phyloP scores from a whole-genome alignment of 1,140 invertebrate genomes.

The Maniola jurtina region DNA sequence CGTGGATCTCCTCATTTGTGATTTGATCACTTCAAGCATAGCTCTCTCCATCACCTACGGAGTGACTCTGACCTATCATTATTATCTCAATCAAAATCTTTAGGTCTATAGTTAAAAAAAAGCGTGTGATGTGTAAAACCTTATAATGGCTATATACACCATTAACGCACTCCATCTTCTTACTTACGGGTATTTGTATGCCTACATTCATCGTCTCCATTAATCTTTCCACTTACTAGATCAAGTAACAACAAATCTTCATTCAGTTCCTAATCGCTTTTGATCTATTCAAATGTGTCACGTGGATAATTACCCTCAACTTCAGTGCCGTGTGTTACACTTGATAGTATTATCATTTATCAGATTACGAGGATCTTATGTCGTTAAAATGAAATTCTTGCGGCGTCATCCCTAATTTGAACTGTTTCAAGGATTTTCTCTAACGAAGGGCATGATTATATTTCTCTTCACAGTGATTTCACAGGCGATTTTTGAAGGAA shows the following conservation, averaged over 20 bases:
- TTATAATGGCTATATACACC: too few species aligned
- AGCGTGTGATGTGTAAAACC: too few species aligned
- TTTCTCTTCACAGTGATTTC: too few species aligned
- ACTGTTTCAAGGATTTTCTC: constrained; percentile 26
- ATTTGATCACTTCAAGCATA: too few species aligned
- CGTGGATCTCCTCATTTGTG: too few species aligned
- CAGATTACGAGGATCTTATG: constrained; percentile 49
- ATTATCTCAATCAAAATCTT: too few species aligned
- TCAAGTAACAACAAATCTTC: background rate
- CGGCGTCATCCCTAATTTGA: constrained; percentile 40
- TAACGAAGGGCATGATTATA: too few species aligned
- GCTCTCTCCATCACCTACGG: too few species aligned
- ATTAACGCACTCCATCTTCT: too few species aligned
- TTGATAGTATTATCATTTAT: constrained; percentile 48
- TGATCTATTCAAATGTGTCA: constrained; percentile 3
- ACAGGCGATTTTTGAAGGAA: too few species aligned
- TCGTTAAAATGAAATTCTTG: constrained; percentile 35
- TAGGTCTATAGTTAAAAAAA: too few species aligned
- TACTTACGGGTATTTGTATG: background rate
- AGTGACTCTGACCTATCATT: too few species aligned
- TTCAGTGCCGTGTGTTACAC: constrained; percentile 37
- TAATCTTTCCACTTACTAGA: background rate
- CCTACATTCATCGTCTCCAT: background rate
- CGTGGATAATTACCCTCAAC: background rate
- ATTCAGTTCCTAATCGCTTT: background rate